Evolutionary conservation across 2,797 vertebrate species (phyloP).

Genomic region (Pangasius krempfi): DNA sequence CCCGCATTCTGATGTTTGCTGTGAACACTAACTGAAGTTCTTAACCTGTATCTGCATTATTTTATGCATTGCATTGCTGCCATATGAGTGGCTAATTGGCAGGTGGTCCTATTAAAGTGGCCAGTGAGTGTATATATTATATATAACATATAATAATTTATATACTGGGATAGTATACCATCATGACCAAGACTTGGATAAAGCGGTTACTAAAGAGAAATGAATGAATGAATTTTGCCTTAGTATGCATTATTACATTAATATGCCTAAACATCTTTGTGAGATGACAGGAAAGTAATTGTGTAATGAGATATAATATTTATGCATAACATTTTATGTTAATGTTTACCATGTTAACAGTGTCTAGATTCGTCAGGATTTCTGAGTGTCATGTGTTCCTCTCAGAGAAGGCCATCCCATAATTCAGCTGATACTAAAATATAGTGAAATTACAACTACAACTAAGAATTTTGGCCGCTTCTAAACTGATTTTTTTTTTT

Average conservation of each 20-base stretch:
- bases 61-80: background rate
- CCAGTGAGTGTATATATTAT: background rate
- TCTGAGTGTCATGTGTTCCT: too few species aligned
- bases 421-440: background rate
- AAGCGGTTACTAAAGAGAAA: background rate
- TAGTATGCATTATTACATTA: background rate
- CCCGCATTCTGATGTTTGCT: background rate
- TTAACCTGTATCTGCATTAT: background rate
- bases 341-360: too few species aligned
- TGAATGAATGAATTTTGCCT: background rate
- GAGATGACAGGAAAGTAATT: background rate
- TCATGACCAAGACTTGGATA: background rate
- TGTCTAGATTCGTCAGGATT: background rate
- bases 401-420: background rate
- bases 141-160: background rate
- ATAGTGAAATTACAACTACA: too few species aligned
- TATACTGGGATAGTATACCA: background rate
- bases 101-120: background rate
- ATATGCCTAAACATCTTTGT: background rate
- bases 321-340: too few species aligned
- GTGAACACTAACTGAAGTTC: background rate
- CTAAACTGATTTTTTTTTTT: background rate
- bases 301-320: background rate
- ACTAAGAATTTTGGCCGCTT: background rate
- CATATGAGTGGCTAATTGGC: background rate